Percentiles rank a stretch among this genome's conserved stretches.
Conservation (phyloP, 2,113 vertebrate genomes). For the Neoarius graeffei region DNA sequence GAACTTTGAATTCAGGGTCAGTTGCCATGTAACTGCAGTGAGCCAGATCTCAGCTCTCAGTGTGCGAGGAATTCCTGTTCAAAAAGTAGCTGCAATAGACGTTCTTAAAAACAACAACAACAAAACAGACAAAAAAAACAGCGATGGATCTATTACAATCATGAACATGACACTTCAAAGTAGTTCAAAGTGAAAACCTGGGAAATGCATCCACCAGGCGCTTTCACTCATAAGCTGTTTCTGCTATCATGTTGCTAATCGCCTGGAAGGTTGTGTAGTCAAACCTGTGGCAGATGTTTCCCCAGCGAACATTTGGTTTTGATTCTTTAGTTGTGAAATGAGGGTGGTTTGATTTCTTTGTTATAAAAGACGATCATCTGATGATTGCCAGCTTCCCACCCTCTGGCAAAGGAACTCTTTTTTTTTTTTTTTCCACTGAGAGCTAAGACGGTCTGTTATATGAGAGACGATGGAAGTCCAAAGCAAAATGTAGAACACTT, state of each 20-base stretch:
- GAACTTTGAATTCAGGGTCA: slow-evolving; percentile 48
- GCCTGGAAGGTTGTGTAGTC: slow-evolving; percentile 15
- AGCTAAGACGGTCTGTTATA: slow-evolving; percentile 56
- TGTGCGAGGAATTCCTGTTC: slow-evolving; percentile 7
- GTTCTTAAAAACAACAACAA: not conserved
- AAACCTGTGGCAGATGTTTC: slow-evolving; percentile 10
- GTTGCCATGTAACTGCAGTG: slow-evolving; percentile 18
- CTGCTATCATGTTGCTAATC: slow-evolving; percentile 3
- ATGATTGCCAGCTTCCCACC: not conserved
- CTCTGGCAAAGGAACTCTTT: slow-evolving; percentile 1
- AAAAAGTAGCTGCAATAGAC: slow-evolving; percentile 13
- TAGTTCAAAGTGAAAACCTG: slow-evolving; percentile 17
- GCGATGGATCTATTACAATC: slow-evolving; percentile 12
- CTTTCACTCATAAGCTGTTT: not conserved
- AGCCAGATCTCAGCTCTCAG: not conserved
- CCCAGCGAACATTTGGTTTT: not conserved
- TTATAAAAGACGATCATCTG: slow-evolving; percentile 46
- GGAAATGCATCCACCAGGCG: not conserved
- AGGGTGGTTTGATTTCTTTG: slow-evolving; percentile 52
- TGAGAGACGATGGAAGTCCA: slow-evolving; percentile 40
- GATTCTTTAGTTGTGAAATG: slow-evolving; percentile 23
- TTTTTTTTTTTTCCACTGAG: not conserved
- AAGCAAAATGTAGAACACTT: slow-evolving; percentile 52
- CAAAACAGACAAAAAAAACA: not conserved
- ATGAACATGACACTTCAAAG: slow-evolving; percentile 7